Base-by-base conservation (phyloP, 2,888 invertebrate genomes). In the Ischnus inquisitorius region DNA sequence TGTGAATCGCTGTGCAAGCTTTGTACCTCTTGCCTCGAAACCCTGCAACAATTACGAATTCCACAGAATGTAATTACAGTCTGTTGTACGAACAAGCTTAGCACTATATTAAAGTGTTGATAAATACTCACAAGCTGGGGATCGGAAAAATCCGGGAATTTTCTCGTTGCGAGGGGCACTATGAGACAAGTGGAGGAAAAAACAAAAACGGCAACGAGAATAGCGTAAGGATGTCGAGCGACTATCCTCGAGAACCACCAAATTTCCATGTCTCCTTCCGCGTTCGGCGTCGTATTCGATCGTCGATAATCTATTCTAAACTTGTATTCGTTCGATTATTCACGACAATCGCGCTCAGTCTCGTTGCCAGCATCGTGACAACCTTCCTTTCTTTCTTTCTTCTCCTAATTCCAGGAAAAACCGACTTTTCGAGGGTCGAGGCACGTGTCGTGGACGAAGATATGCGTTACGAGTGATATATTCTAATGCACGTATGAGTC, bases 1-100 rank as follows among this genome's bases (percentile, higher is more conserved):
- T 62, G 96, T 96, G 86, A 97, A 94, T 75, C 98, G 95, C 91
- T 97, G 95, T 2, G 97, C 96, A 89, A 98, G 95, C 62, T 95
- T 94, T 1, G 98, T 98, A n/a, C 98, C 98, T 85, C 98, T 95
- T 14, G 98, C 97, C 93, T 98, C 98, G 94, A 98, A 99, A 3
- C 98, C 98, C 96, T 98, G 89, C n/a, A 12, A 93, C 92, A 69
- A 68, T 71, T 51, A 81, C 60, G 8, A 68, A 62, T 46, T 43
- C 12, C 12, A 54, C 16, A 1, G 12, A 65, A 28, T 43, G 60
- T 6, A 57, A 28, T 19, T 25, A 16, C 69, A 41, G 69, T 1
- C 16, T 65, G 48, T 14, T 19, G 3, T 10, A 12, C 16, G 3
- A 10, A 22, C 34, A 4, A 1, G 22, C 39, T 16, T 8, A 19